Base-by-base conservation (phyloP, 2,888 invertebrate genomes). In the Erynnis tages region DNA sequence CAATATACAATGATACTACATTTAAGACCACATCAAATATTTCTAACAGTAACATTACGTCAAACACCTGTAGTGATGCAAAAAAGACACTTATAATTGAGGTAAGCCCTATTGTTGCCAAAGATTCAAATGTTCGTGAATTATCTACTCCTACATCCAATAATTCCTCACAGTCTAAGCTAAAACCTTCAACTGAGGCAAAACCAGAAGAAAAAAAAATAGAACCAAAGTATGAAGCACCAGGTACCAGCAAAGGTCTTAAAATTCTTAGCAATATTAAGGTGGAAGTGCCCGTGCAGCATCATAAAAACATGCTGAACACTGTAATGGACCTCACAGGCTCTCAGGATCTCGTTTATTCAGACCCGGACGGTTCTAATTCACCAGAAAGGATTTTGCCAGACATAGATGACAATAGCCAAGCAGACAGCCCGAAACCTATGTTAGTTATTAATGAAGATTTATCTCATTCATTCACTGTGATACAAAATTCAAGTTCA, bases 201-300 rank as follows among this genome's bases (percentile, higher is more conserved):
- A 63, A 59, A 50, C 19, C 54, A 2, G 47, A 59, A 19, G 49
- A 55, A 45, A 73, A 75, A 19, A 69, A 69, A 53, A 38, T 54
- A n/a, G 75, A 76, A 10, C 19, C 54, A 1, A 76, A 73, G 57
- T 67, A 55, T 67, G 84, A 83, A 13, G 61, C 66, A 4, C 63
- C 76, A 25, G 76, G 78, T 2, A 55, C 78, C 17, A 79, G 65
- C 38, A 87, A 79, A 62, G 89, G 90, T n/a, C 70, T 90, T 7
- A 90, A 90, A 68, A 90, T 90, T 56, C 71, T 90, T 29, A 90
- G 90, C 62, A 90, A 90, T 60, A 84, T 90, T 30, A 90, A 90
- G 60, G 88, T 90, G n/a, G 90, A 90, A 71, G 86, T 90, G 29
- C 90, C 88, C 54, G 86, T 90, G 7, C 83, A 86, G 60, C 88